phyloP scores from a whole-genome alignment of 2,113 vertebrate genomes.

The Progne subis region DNA sequence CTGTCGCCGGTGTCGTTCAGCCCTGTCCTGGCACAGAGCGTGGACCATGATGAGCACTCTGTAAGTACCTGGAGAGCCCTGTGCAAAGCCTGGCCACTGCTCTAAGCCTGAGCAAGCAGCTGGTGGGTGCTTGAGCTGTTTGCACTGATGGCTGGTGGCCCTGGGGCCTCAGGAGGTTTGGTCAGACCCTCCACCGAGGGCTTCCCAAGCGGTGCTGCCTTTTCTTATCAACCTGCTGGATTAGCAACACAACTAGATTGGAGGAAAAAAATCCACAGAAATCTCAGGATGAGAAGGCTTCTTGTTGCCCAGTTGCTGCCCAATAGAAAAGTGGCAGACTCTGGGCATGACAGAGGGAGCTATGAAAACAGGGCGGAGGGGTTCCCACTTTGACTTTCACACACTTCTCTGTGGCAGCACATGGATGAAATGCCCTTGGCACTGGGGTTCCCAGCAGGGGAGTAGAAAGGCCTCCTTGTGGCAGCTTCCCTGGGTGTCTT shows the following conservation, averaged over 20 bases:
- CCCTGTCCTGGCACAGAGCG: conserved; percentile 92
- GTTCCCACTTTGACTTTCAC: not conserved
- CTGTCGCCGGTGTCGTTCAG: conserved; percentile 95
- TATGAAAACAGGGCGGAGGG: not conserved
- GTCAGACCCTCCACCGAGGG: not conserved
- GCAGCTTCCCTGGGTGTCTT: not conserved
- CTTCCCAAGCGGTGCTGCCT: not conserved
- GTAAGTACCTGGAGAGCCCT: conserved; percentile 65
- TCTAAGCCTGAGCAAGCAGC: not conserved
- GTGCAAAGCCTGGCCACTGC: fast-evolving
- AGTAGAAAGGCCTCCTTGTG: not conserved
- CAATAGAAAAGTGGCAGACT: not conserved
- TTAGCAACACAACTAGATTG: not conserved
- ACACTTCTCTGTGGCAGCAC: not conserved
- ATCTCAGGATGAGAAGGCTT: not conserved
- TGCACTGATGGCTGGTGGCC: not conserved
- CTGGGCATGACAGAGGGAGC: not conserved
- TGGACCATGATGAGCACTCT: conserved; percentile 95
- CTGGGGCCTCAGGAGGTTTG: not conserved
- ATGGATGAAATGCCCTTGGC: not conserved
- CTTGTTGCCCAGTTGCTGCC: not conserved
- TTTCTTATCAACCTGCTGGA: not conserved
- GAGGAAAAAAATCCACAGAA: not conserved
- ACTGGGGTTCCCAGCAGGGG: not conserved
- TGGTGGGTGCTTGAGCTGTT: not conserved